These are phyloP conservation scores for Drosophila orosa DNA, from an alignment of 1,140 invertebrate species.

Conservation along the genomic window DNA sequence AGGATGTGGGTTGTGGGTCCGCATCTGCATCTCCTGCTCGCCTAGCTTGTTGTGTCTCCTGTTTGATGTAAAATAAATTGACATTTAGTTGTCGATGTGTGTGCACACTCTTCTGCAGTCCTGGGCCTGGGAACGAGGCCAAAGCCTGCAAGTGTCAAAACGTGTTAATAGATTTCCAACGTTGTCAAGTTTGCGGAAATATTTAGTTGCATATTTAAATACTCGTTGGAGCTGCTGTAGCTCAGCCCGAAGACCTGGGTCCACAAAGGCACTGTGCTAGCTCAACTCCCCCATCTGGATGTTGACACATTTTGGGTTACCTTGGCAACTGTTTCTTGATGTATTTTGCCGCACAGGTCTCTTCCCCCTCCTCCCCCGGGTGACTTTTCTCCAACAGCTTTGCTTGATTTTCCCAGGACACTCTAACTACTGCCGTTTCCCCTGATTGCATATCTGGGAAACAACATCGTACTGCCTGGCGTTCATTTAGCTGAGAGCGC, in stretches of 20 bases:
- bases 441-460: slow-evolving; percentile 47
- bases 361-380: slow-evolving; percentile 5
- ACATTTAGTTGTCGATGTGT: slow-evolving; percentile 76
- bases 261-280: slow-evolving; percentile 15
- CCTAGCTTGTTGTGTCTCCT: slow-evolving; percentile 45
- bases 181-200: slow-evolving; percentile 48
- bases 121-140: background rate
- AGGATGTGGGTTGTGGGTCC: slow-evolving; percentile 13
- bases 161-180: slow-evolving; percentile 76
- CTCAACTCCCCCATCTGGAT: slow-evolving; percentile 18
- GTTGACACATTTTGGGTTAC: slow-evolving; percentile 50
- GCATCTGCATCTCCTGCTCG: slow-evolving; percentile 12
- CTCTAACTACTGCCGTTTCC: slow-evolving; percentile 24
- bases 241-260: background rate
- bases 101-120: background rate
- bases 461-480: slow-evolving; percentile 39
- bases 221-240: slow-evolving; percentile 20
- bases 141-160: slow-evolving; percentile 66
- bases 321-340: slow-evolving; percentile 30
- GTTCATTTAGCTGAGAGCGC: slow-evolving; percentile 45
- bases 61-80: slow-evolving; percentile 77
- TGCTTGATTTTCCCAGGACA: slow-evolving; percentile 19
- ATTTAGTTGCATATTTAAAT: slow-evolving; percentile 80
- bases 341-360: slow-evolving; percentile 27
- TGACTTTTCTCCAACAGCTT: slow-evolving; percentile 11